Base-by-base conservation (phyloP, 2,113 vertebrate genomes). In the Pteruthius melanotis region DNA sequence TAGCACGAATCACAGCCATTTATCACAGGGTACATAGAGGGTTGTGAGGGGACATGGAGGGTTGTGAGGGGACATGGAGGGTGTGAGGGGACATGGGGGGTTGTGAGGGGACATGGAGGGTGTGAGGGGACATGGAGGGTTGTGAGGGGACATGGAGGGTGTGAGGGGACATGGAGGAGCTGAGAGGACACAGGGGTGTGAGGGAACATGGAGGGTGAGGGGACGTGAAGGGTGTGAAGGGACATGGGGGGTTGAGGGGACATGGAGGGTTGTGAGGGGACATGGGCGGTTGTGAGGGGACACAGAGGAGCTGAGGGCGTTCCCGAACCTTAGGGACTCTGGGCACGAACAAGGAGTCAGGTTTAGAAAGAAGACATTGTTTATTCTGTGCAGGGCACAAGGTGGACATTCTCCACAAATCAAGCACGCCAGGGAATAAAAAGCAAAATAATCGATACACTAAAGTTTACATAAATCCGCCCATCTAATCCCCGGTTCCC, bases 321-420 rank as follows among this genome's bases (percentile, higher is more conserved):
- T 64, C 23, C 10, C 0, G 5, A 64, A 23, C 13, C 10, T 54
- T n/a, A 47, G 11, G 18, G 9, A 22, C 14, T 53, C 45, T 53
- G 17, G 54, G 17, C 40, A 37, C 0, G 3, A 37, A 22, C 24
- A 49, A 49, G 19, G 18, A 39, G 23, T 56, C 15, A 15, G 6
- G 15, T 56, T 40, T 40, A 49, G 23, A 40, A 74, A 85, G 15
- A 13, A 16, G 35, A 30, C 3, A 3, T 10, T 17, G n/a, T 56
- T 56, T 57, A 28, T 64, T 74, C 49, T 47, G 6, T 0, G 2
- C 27, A 37, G 39, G 28, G 40, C 0, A 0, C 70, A 49, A n/a
- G 6, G 50, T 75, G 50, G 30, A 39, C 54, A 40, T 65, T 49
- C 24, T 24, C 35, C 30, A 65, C 60, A 40, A 40, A 65, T 49